Base-by-base conservation (phyloP, 2,888 invertebrate species). In the Agrotis clavis region DNA sequence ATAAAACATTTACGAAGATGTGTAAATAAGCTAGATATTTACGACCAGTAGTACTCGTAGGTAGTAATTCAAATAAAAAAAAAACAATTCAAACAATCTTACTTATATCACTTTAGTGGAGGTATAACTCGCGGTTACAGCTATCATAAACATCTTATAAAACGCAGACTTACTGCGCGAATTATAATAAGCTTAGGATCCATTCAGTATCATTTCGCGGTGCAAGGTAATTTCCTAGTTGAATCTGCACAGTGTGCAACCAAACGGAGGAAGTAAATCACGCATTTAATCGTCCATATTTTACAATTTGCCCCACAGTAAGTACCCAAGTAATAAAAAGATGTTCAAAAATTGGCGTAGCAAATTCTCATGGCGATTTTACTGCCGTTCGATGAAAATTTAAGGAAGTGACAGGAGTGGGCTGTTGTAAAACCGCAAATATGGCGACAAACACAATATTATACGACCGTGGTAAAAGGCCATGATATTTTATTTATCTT, bases 261-360 rank as follows among this genome's bases (percentile, higher is more conserved):
- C 82, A 81, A 77, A 84, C 79, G 82, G 86, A 78, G 77, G 79
- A 79, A 86, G 90, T 93, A 94, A 93, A 94, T 94, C 92, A 91
- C 85, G 69, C 83, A 81, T 90, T 91, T 91, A 93, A 92, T 92
- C 87, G 92, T 82, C 90, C 83, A 92, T 93, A 94, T 91, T 91
- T 94, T 88, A 92, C 92, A 94, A 95, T 94, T 94, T 92, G 89
- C 91, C 82, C 84, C 84, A 85, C 88, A 86, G 87, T 88, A 82
- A 89, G 85, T 82, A 83, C 75, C 74, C 65, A 75, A 85, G 87
- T 87, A 88, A 85, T 90, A 89, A 90, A 89, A 90, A 81, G 76
- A 83, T 80, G 80, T 83, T 83, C 83, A 88, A 74, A 88, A 89
- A 90, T 85, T 85, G 85, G 82, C 83, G 77, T 77, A 56, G 80